Percentiles rank a stretch among this genome's conserved stretches.
Conservation (phyloP, 2,888 invertebrate species). For the Cantharis rufa region DNA sequence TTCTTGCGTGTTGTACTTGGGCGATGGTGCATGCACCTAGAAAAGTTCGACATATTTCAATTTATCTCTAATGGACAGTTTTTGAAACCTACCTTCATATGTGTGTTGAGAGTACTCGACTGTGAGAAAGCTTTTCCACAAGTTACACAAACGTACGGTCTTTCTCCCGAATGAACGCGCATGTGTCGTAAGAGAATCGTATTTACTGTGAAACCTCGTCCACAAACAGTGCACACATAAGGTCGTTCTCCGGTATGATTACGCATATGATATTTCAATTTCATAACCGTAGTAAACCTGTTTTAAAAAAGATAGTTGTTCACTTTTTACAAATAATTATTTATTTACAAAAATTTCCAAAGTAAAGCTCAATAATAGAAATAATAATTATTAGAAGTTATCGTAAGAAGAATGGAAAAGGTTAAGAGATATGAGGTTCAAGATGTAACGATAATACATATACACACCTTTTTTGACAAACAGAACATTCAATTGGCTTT, state of each 20-base stretch:
- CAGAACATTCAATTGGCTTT: constrained; percentile 55
- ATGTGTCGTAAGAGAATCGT: constrained; percentile 55
- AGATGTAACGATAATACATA: too few species aligned
- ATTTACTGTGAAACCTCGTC: constrained; percentile 56
- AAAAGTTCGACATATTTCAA: constrained; percentile 12
- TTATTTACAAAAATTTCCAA: too few species aligned
- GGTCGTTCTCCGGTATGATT: constrained; percentile 57
- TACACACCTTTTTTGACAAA: constrained; percentile 53
- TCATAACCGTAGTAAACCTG: constrained; percentile 57
- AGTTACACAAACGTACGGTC: constrained; percentile 56
- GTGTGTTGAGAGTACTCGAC: constrained; percentile 55
- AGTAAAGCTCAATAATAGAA: too few species aligned
- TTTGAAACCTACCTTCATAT: constrained; percentile 51
- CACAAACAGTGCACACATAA: constrained; percentile 54
- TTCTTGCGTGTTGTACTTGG: constrained; percentile 48
- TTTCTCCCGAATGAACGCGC: constrained; percentile 56
- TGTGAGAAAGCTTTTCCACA: constrained; percentile 57
- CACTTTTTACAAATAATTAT: too few species aligned
- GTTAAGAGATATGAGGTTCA: too few species aligned
- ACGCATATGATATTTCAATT: constrained; percentile 56
- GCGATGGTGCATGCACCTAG: constrained; percentile 48
- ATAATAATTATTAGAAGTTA: too few species aligned
- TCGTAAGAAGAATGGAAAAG: too few species aligned
- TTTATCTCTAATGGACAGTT: neutral
- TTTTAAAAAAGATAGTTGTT: constrained; percentile 7